These are phyloP conservation scores for Urocynchramus pylzowi DNA, from an alignment of 2,113 vertebrate genomes.

Conservation along the genomic window DNA sequence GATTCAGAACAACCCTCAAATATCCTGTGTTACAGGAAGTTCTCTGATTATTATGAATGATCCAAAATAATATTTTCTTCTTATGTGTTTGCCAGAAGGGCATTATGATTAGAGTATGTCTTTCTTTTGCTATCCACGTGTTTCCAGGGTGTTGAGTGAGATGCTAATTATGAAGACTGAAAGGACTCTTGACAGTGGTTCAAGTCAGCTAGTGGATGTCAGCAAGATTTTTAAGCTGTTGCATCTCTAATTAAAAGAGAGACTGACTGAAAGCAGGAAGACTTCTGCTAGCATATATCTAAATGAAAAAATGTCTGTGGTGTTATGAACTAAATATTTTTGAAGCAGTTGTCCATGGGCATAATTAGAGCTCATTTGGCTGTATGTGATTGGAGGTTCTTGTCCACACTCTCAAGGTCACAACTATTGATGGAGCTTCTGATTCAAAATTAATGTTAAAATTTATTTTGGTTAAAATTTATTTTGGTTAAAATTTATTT, in stretches of 20 bases:
- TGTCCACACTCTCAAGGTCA: neutral
- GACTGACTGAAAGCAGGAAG: neutral
- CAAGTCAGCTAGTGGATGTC: neutral
- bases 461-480: neutral
- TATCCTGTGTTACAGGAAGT: neutral
- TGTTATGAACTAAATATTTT: neutral
- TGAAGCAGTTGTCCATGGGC: neutral
- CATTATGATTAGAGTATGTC: neutral
- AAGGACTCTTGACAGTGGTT: neutral
- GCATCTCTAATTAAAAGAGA: neutral
- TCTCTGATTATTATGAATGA: neutral
- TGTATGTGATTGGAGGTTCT: neutral
- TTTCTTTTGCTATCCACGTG: neutral
- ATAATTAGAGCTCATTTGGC: neutral
- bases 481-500: too few relatives aligned
- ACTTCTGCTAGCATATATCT: neutral
- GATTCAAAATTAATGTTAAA: neutral
- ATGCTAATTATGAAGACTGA: neutral
- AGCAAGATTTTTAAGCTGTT: neutral
- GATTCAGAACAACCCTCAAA: neutral
- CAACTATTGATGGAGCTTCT: neutral
- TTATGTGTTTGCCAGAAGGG: neutral
- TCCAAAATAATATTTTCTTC: neutral
- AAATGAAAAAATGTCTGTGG: neutral
- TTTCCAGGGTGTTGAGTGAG: neutral